These are phyloP conservation scores for Heptranchias perlo DNA, from an alignment of 2,113 vertebrate genomes.

Conservation along the genomic window DNA sequence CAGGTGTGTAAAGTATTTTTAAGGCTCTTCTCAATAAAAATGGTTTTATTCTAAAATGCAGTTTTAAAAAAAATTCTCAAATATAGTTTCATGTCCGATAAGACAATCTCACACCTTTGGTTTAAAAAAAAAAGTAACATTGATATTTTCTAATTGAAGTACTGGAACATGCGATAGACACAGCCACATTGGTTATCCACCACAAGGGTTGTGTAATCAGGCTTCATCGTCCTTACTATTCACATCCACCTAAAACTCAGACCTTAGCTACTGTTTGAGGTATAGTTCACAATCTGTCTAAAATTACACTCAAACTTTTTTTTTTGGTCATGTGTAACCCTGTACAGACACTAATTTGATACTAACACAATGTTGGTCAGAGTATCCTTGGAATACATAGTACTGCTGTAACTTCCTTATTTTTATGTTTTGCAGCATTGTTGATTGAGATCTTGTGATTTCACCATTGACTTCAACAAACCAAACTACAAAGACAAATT, in stretches of 20 bases:
- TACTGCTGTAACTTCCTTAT: not conserved
- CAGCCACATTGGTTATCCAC: not conserved
- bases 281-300: not conserved
- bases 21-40: not conserved
- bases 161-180: not conserved
- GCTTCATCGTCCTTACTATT: not conserved
- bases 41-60: not conserved
- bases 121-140: not conserved
- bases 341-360: not conserved
- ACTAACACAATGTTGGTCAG: not conserved
- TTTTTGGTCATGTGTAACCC: not conserved
- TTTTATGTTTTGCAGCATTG: not conserved
- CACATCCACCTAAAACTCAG: not conserved
- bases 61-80: not conserved
- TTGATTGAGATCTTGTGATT: not conserved
- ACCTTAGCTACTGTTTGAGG: not conserved
- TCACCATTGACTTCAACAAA: not conserved
- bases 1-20: not conserved
- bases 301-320: not conserved
- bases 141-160: not conserved
- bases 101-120: not conserved
- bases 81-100: not conserved
- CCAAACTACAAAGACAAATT: not conserved
- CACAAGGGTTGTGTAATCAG: not conserved
- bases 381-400: not conserved